Base-by-base conservation (phyloP, 2,797 vertebrate species). In the Gastrophryne carolinensis region DNA sequence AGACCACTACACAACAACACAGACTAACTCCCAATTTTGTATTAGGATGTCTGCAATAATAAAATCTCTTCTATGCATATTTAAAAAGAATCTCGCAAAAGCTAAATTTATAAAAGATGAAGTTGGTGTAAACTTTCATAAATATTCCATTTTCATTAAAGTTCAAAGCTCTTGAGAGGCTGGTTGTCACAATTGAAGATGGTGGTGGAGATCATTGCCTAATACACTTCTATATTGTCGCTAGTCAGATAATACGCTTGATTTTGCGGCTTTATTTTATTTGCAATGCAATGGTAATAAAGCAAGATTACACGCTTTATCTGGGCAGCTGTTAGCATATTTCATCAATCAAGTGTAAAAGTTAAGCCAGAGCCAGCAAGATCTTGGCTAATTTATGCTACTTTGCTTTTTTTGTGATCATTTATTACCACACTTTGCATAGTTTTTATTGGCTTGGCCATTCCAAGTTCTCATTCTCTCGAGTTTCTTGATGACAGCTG, bases 211-310 rank as follows among this genome's bases (percentile, higher is more conserved):
- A 76, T 63, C 34, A 41, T 76, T 29, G 39, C n/a, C 19, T 70
- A 69, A 56, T 69, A 63, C 27, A 4, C 17, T 5, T 32, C 37
- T 29, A 39, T 50, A 24, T 37, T 27, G 29, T 49, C 21, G n/a
- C 19, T 44, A 53, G 13, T 17, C 32, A 34, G 27, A 54, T 41
- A 62, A 76, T 76, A 56, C 62, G 47, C 17, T 26, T 56, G 5
- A 57, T 70, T 57, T 71, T 34, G 30, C 30, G 50, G 49, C 11
- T 71, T 63, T 69, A 34, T 62, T 70, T 49, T 71, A 77, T 63
- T 68, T 21, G 7, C 56, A 71, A 54, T 56, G 57, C 66, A 77
- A 70, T 54, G 66, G 66, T 70, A 63, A 77, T 62, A 70, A 63
- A 63, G 57, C 21, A 58, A 37, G 41, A 74, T 70, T 64, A 71